These are phyloP conservation scores for Gobius niger DNA, from an alignment of 2,113 vertebrate species.

Conservation along the genomic window DNA sequence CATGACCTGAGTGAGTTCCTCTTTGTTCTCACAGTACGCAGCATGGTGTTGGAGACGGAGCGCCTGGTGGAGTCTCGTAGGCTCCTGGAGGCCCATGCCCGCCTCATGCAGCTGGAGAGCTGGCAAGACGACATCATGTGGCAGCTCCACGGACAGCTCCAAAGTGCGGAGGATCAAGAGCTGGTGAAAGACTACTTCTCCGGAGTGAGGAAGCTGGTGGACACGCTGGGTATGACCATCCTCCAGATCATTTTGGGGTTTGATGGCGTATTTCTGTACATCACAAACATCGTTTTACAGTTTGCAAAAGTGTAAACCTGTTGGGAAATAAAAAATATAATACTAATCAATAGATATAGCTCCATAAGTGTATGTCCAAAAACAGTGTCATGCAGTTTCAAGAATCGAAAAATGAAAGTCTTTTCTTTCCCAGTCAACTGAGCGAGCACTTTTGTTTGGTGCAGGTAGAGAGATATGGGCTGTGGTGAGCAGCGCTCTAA, in stretches of 20 bases:
- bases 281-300: too few relatives aligned
- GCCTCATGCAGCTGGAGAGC: conserved; percentile 86
- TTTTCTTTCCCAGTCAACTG: background rate
- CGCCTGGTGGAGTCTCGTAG: conserved; percentile 80
- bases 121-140: conserved; percentile 85
- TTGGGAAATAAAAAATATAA: too few relatives aligned
- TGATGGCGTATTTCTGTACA: background rate
- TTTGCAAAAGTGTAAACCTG: too few relatives aligned
- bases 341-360: too few relatives aligned
- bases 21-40: conserved; percentile 75
- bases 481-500: conserved; percentile 78
- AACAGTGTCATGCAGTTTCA: too few relatives aligned
- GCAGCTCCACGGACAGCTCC: conserved; percentile 72
- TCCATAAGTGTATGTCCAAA: too few relatives aligned
- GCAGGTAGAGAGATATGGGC: conserved; percentile 82
- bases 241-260: conserved; percentile 5
- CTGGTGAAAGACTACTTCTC: conserved; percentile 83
- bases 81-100: conserved; percentile 88
- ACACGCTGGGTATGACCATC: conserved; percentile 80
- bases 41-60: conserved; percentile 82
- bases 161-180: conserved; percentile 67
- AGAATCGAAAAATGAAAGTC: background rate
- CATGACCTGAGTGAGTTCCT: background rate
- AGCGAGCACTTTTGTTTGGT: background rate
- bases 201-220: conserved; percentile 82